Evolutionary conservation across 1,140 invertebrate genomes (phyloP).

Genomic region (Panagrolaimus sp.): DNA sequence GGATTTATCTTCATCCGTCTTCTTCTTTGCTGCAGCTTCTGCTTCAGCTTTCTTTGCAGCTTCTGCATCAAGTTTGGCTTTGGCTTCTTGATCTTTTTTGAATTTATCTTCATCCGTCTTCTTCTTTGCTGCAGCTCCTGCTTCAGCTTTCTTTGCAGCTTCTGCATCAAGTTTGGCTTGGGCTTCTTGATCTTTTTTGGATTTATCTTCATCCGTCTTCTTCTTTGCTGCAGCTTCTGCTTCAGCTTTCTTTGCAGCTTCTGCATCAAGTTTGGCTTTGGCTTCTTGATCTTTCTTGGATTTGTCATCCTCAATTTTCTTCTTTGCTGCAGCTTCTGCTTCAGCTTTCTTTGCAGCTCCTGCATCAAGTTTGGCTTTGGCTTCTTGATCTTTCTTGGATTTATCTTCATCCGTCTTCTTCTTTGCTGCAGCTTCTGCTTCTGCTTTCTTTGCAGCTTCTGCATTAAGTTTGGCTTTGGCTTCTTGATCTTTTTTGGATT

Average conservation of each 20-base stretch:
- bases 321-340: neutral
- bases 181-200: neutral
- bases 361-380: conserved; percentile 9
- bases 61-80: conserved; percentile 14
- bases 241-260: conserved; percentile 5
- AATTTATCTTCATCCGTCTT: neutral
- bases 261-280: neutral
- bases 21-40: neutral
- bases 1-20: neutral
- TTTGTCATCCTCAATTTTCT: neutral
- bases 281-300: neutral
- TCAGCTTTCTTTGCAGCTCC: neutral
- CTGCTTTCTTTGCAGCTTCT: neutral
- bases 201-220: neutral
- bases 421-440: neutral
- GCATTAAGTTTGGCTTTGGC: neutral
- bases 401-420: neutral
- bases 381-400: neutral
- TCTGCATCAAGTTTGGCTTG: conserved; percentile 10
- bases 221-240: neutral
- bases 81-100: neutral
- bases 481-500: neutral
- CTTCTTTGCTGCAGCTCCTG: conserved; percentile 1
- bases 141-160: conserved; percentile 2
- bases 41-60: neutral